These are phyloP conservation scores for Oligia strigilis DNA, from an alignment of 2,888 invertebrate species.

Conservation along the genomic window DNA sequence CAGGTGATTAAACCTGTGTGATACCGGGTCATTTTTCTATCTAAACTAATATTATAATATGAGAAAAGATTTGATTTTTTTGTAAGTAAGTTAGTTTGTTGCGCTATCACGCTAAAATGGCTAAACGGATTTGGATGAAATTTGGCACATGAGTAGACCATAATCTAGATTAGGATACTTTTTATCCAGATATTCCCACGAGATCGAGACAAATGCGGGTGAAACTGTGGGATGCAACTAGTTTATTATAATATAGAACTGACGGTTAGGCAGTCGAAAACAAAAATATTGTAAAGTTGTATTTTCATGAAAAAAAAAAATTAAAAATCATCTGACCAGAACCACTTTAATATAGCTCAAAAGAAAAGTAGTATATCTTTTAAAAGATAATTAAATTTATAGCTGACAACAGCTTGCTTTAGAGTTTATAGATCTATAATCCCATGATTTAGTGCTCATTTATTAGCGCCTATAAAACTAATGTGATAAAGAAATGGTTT, in stretches of 20 bases:
- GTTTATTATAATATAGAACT: not conserved
- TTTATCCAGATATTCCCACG: too few relatives aligned
- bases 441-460: constrained; percentile 34
- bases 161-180: too few relatives aligned
- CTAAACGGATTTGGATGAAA: too few relatives aligned
- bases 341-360: constrained; percentile 13
- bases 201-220: too few relatives aligned
- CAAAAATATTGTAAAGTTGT: not conserved
- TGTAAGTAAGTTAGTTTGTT: too few relatives aligned
- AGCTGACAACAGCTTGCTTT: constrained; percentile 28
- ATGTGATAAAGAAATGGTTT: constrained; percentile 5
- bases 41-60: too few relatives aligned
- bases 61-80: too few relatives aligned
- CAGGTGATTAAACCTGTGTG: not conserved
- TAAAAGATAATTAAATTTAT: constrained; percentile 44
- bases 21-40: not conserved
- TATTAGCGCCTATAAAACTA: constrained; percentile 8
- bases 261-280: not conserved
- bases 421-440: constrained; percentile 21
- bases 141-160: too few relatives aligned
- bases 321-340: not conserved
- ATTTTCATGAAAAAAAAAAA: not conserved
- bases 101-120: too few relatives aligned
- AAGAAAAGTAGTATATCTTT: constrained; percentile 23
- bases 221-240: too few relatives aligned